phyloP scores from a whole-genome alignment of 2,888 invertebrate genomes.

The Ophraella communa region DNA sequence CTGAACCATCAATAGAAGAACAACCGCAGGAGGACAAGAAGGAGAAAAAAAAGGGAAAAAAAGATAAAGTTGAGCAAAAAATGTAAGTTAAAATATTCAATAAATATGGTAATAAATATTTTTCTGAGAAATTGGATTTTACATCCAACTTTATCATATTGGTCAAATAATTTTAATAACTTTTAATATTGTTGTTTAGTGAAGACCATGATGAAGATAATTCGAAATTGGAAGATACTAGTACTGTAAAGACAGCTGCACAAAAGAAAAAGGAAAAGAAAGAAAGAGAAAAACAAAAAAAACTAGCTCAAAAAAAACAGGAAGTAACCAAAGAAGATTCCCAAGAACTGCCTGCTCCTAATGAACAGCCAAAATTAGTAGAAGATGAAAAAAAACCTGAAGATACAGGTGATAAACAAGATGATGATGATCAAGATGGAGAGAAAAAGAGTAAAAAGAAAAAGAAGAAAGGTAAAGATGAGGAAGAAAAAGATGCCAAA shows the following conservation, averaged over 20 bases:
- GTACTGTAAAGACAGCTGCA: slow-evolving; percentile 79
- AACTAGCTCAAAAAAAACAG: slow-evolving; percentile 67
- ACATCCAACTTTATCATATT: too few species aligned
- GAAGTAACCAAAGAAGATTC: slow-evolving; percentile 36
- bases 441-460: slow-evolving; percentile 49
- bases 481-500: slow-evolving; percentile 57
- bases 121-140: too few species aligned
- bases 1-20: slow-evolving; percentile 17
- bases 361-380: slow-evolving; percentile 48
- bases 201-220: slow-evolving; percentile 56
- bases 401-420: slow-evolving; percentile 63
- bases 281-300: slow-evolving; percentile 79
- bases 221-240: slow-evolving; percentile 64
- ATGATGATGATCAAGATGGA: slow-evolving; percentile 58
- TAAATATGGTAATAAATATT: too few species aligned
- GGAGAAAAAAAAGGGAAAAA: slow-evolving; percentile 40
- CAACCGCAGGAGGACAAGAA: slow-evolving; percentile 57
- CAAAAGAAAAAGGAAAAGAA: slow-evolving; percentile 92
- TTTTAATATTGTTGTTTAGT: slow-evolving; percentile 11
- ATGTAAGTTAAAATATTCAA: background rate
- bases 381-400: slow-evolving; percentile 60
- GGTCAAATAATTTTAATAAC: background rate
- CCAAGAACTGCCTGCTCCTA: slow-evolving; percentile 30
- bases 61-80: slow-evolving; percentile 43
- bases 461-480: slow-evolving; percentile 48